Evolutionary conservation across 2,888 invertebrate species (phyloP).

Genomic region (Meganola albula): DNA sequence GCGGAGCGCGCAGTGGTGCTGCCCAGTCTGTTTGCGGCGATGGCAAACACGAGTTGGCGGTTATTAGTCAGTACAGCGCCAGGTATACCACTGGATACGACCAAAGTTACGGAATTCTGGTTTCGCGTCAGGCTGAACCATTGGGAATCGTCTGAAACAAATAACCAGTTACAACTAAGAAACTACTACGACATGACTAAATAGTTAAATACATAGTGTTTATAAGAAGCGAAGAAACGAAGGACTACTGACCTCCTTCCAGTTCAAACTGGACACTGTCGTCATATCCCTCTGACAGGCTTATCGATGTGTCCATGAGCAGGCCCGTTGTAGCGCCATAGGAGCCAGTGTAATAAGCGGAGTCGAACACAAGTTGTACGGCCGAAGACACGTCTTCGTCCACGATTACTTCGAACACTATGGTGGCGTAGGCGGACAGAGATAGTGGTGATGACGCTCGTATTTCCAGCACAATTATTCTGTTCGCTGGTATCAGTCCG

Average conservation of each 20-base stretch:
- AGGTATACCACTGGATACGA: constrained; percentile 12
- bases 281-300: constrained; percentile 25
- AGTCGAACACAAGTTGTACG: constrained; percentile 11
- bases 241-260: constrained; percentile 34
- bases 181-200: not conserved
- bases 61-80: constrained; percentile 18
- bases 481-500: constrained; percentile 25
- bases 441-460: constrained; percentile 29
- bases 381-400: constrained; percentile 5
- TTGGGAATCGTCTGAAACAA: constrained; percentile 10
- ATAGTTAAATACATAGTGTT: not conserved
- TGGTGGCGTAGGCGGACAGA: constrained; percentile 28
- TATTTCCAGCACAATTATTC: constrained; percentile 29
- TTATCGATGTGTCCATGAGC: constrained; percentile 17
- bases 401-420: constrained; percentile 27
- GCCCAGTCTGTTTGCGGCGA: constrained; percentile 18
- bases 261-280: constrained; percentile 27
- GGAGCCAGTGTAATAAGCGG: constrained; percentile 31
- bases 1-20: constrained; percentile 20
- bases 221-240: too few species aligned
- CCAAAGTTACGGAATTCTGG: constrained; percentile 10
- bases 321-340: constrained; percentile 20
- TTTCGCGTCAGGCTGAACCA: constrained; percentile 6
- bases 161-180: not conserved
- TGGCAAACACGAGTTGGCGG: constrained; percentile 23